These are phyloP conservation scores for Porites divaricata DNA, from an alignment of 92 coral and sea anemone genomes.

Conservation along the genomic window DNA sequence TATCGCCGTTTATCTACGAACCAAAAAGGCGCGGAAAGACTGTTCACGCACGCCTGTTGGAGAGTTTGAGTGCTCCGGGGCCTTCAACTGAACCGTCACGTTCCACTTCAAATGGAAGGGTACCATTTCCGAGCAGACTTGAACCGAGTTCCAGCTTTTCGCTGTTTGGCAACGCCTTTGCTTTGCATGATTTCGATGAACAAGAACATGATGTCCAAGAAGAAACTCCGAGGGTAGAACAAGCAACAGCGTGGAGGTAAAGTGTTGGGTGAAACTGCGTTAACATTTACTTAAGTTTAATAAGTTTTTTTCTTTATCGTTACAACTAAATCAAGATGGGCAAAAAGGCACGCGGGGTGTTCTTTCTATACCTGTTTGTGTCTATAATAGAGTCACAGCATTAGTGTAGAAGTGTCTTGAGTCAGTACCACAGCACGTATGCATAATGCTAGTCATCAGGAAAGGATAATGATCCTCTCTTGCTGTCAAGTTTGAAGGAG, in stretches of 20 bases:
- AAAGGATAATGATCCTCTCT: too few relatives aligned
- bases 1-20: conserved; percentile 45
- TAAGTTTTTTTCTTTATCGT: too few relatives aligned
- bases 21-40: conserved; percentile 67
- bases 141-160: conserved; percentile 82
- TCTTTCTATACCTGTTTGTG: too few relatives aligned
- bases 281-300: too few relatives aligned
- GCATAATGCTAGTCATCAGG: too few relatives aligned
- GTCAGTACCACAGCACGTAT: too few relatives aligned
- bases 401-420: too few relatives aligned
- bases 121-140: conserved; percentile 75
- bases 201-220: conserved; percentile 9
- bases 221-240: conserved; percentile 30
- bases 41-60: conserved; percentile 74
- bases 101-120: conserved; percentile 57
- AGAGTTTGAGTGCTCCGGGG: conserved; percentile 64
- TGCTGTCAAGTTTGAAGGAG: too few relatives aligned
- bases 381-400: too few relatives aligned
- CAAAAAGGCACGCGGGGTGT: too few relatives aligned
- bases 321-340: too few relatives aligned
- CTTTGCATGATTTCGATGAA: conserved; percentile 71
- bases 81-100: conserved; percentile 48
- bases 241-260: neutral
- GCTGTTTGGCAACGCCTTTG: conserved; percentile 82
- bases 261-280: too few relatives aligned